Conservation (phyloP, 1,140 invertebrate species). For the Drosophila tani region DNA sequence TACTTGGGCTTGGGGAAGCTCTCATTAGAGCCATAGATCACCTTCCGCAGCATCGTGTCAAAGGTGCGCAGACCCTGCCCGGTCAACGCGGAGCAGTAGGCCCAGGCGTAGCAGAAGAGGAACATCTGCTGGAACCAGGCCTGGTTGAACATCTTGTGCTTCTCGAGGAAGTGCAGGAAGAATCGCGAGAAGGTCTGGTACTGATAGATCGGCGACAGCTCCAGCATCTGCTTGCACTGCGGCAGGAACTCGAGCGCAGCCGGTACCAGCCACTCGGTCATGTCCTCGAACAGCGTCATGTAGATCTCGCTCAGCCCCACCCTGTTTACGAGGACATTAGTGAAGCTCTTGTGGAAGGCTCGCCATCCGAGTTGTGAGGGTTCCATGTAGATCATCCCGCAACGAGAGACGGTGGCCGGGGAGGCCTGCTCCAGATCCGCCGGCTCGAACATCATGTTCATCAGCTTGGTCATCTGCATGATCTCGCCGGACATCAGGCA, state of each 20-base stretch:
- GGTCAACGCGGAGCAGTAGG: slow-evolving; percentile 91
- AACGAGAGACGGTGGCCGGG: slow-evolving; percentile 96
- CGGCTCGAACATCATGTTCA: slow-evolving; percentile 98
- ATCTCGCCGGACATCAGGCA: slow-evolving; percentile 95
- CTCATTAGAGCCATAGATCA: slow-evolving; percentile 91
- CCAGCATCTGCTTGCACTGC: slow-evolving; percentile 90
- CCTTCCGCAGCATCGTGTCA: slow-evolving; percentile 91
- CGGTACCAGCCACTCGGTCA: slow-evolving; percentile 93
- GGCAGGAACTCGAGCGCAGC: slow-evolving; percentile 89
- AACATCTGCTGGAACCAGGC: slow-evolving; percentile 93
- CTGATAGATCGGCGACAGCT: slow-evolving; percentile 92
- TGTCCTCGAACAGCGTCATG: slow-evolving; percentile 87
- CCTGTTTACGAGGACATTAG: slow-evolving; percentile 87
- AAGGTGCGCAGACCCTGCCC: slow-evolving; percentile 91
- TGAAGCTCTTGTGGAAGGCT: slow-evolving; percentile 90
- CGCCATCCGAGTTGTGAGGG: slow-evolving; percentile 91
- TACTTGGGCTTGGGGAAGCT: slow-evolving; percentile 93
- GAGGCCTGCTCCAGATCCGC: slow-evolving; percentile 97
- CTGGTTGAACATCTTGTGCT: slow-evolving; percentile 89
- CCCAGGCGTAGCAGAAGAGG: slow-evolving; percentile 94
- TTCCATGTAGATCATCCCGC: slow-evolving; percentile 93
- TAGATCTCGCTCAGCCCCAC: slow-evolving; percentile 87
- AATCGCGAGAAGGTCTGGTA: slow-evolving; percentile 91
- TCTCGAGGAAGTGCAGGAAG: slow-evolving; percentile 89
- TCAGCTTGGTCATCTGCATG: slow-evolving; percentile 92